These are phyloP conservation scores for Clupea harengus DNA, from an alignment of 2,113 vertebrate genomes.

Conservation along the genomic window DNA sequence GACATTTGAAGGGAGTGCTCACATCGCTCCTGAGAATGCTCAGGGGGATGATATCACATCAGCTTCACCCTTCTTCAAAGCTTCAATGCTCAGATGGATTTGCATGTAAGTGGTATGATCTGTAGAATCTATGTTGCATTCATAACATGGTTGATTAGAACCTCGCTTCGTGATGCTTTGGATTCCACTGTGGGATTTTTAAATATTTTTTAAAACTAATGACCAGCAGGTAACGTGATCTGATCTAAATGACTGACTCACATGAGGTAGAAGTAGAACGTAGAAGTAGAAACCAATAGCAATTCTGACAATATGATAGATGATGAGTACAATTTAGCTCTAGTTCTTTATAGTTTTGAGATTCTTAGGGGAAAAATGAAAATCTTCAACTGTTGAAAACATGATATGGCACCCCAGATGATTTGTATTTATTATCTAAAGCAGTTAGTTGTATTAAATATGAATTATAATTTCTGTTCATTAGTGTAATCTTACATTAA, in stretches of 20 bases:
- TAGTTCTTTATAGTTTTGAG: too few species aligned
- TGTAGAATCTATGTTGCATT: not conserved
- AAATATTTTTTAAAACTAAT: not conserved
- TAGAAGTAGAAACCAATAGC: not conserved
- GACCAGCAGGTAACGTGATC: not conserved
- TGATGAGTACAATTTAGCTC: not conserved
- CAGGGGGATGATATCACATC: not conserved
- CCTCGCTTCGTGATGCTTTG: not conserved
- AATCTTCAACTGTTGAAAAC: not conserved
- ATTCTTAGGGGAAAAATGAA: too few species aligned
- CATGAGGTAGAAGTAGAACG: not conserved
- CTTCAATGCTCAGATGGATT: not conserved
- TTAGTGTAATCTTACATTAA: constrained; percentile 63
- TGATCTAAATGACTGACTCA: not conserved
- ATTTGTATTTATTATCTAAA: not conserved
- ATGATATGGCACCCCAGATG: not conserved
- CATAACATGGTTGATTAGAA: not conserved
- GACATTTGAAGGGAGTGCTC: not conserved
- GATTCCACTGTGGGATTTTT: not conserved
- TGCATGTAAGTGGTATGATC: not conserved
- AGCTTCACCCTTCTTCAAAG: not conserved
- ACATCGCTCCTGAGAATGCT: not conserved
- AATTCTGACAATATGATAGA: not conserved
- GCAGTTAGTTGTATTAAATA: constrained; percentile 42
- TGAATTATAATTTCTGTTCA: constrained; percentile 67